Base-by-base conservation (phyloP, 2,797 vertebrate species). In the Parauchenoglanis punctatus region DNA sequence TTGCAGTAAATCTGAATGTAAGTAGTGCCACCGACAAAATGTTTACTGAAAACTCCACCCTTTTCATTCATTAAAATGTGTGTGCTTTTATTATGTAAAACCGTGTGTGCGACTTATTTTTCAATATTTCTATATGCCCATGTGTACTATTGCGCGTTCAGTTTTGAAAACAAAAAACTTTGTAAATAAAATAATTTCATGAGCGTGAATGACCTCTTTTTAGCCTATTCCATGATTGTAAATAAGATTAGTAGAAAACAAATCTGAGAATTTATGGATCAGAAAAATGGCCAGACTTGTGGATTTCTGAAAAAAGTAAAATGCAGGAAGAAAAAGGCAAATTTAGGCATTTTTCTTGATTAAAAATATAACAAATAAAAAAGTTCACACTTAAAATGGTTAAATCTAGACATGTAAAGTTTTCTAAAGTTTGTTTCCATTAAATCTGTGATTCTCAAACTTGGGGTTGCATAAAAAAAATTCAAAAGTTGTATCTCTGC, bases 31-130 rank as follows among this genome's bases (percentile, higher is more conserved):
- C 95, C 93, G 92, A 96, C 95, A 95, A 95, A 96, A 94, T 95
- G 95, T 96, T 96, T 96, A 95, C 95, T 95, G 95, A 88, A 95
- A 95, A 92, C 92, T 95, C 94, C 94, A 96, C 92, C 94, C 93
- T 96, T 96, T 96, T 95, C 94, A 95, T 95, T 95, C 94, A 96
- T 96, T 96, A 96, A 96, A 95, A 94, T 96, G 94, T 96, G 95
- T 96, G 94, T 96, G 96, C 93, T 96, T 96, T 96, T 95, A 88
- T 94, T 92, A 89, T 88, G 88, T 13, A 78, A 80, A 12, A 68
- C 40, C 7, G 88, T 84, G 87, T 63, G 92, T 68, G 52, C 35
- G 77, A 44, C 8, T 49, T 88, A 40, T 52, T 86, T 89, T 76
- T 54, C 35, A 63, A 28, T 46, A 61, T 44, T 44, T 25, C 56